Percentiles rank a stretch among this genome's conserved stretches.
phyloP scores from a whole-genome alignment of 2,797 vertebrate species.

The Helarctos malayanus region DNA sequence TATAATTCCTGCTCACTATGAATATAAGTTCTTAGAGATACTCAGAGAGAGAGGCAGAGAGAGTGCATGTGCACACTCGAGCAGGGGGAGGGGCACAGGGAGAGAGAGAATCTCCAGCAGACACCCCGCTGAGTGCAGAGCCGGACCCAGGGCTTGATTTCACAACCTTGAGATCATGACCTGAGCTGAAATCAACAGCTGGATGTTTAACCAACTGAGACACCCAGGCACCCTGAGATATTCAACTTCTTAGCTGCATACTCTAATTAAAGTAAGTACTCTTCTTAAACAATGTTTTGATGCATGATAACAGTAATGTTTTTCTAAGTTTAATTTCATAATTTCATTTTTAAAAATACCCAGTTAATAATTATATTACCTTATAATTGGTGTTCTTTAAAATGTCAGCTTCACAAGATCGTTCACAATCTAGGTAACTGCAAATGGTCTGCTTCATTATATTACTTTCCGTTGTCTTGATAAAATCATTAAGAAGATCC shows the following conservation, averaged over 20 bases:
- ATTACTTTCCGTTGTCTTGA: slow-evolving; percentile 80
- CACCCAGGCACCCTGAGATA: background rate
- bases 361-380: slow-evolving; percentile 75
- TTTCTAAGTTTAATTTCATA: slow-evolving; percentile 55
- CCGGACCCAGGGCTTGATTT: background rate
- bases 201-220: background rate
- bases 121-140: background rate
- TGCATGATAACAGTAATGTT: background rate
- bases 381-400: slow-evolving; percentile 83
- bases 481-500: slow-evolving; percentile 80
- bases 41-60: background rate
- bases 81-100: background rate
- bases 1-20: background rate
- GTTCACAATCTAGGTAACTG: slow-evolving; percentile 83
- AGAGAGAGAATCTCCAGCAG: background rate
- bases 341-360: slow-evolving; percentile 45
- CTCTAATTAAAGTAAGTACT: slow-evolving; percentile 38
- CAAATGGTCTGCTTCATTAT: slow-evolving; percentile 82
- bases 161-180: background rate
- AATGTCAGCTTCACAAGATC: slow-evolving; percentile 84
- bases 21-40: slow-evolving; percentile 63
- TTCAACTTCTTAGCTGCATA: slow-evolving; percentile 27
- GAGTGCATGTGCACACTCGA: background rate
- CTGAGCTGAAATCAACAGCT: background rate
- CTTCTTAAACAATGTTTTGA: slow-evolving; percentile 50